phyloP scores from a whole-genome alignment of 2,113 vertebrate genomes.

The Ptilorrhoa leucosticta region DNA sequence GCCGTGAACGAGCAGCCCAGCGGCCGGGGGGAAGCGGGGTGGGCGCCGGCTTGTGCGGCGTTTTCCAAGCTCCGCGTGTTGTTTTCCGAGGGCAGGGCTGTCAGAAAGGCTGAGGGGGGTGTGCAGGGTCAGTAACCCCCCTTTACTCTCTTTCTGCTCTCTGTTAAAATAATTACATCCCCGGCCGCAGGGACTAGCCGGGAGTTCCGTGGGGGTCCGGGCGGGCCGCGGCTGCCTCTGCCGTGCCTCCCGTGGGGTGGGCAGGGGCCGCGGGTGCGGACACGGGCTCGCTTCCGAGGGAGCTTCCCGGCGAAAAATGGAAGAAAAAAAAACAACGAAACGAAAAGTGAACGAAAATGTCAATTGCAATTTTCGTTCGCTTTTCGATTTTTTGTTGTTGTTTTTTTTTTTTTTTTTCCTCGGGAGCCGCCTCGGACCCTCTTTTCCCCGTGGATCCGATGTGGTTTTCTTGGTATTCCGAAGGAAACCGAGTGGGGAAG shows the following conservation, averaged over 20 bases:
- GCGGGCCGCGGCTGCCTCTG: neutral
- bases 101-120: neutral
- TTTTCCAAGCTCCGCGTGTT: neutral
- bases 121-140: neutral
- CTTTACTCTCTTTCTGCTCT: neutral
- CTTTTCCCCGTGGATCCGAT: neutral
- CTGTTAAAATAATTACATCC: neutral
- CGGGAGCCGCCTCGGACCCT: neutral
- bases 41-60: neutral
- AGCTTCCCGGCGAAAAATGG: neutral
- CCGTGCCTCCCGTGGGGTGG: neutral
- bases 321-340: neutral
- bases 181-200: neutral
- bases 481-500: neutral
- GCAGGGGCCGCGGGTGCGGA: neutral
- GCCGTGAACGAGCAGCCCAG: neutral
- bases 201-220: neutral
- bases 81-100: neutral
- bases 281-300: neutral
- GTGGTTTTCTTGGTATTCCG: neutral
- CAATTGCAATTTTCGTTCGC: neutral
- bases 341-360: neutral
- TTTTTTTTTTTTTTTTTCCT: fast-evolving
- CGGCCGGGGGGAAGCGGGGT: neutral
- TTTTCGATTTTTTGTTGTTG: neutral